phyloP scores from a whole-genome alignment of 92 coral and sea anemone genomes.

The Metridium senile region DNA sequence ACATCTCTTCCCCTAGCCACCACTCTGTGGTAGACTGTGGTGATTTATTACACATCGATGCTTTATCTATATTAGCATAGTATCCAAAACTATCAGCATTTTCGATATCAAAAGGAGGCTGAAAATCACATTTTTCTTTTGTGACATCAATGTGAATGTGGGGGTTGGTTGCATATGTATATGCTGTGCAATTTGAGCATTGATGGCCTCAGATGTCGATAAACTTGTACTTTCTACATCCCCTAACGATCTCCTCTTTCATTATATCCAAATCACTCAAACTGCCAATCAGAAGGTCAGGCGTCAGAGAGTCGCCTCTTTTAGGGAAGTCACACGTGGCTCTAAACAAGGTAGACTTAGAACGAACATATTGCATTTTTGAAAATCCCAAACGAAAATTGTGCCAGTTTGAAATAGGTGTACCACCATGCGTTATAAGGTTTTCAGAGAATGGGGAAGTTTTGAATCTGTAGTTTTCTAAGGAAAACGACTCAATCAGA shows the following conservation, averaged over 20 bases:
- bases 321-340: too few relatives aligned
- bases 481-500: conserved; percentile 29
- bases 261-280: neutral
- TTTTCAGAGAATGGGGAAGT: neutral
- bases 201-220: neutral
- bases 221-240: neutral
- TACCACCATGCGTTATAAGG: neutral
- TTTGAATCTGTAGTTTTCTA: neutral
- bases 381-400: neutral
- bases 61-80: neutral
- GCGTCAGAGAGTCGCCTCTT: too few relatives aligned
- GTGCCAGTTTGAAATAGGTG: neutral
- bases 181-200: neutral
- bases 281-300: too few relatives aligned
- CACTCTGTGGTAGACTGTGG: neutral
- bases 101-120: too few relatives aligned
- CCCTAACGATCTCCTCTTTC: neutral
- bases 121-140: neutral
- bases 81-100: neutral
- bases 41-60: neutral
- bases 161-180: too few relatives aligned
- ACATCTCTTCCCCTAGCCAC: neutral
- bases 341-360: too few relatives aligned
- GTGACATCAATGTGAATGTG: neutral
- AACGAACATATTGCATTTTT: too few relatives aligned